Evolutionary conservation across 2,888 invertebrate genomes (phyloP).

Genomic region (Tethea ocularis): DNA sequence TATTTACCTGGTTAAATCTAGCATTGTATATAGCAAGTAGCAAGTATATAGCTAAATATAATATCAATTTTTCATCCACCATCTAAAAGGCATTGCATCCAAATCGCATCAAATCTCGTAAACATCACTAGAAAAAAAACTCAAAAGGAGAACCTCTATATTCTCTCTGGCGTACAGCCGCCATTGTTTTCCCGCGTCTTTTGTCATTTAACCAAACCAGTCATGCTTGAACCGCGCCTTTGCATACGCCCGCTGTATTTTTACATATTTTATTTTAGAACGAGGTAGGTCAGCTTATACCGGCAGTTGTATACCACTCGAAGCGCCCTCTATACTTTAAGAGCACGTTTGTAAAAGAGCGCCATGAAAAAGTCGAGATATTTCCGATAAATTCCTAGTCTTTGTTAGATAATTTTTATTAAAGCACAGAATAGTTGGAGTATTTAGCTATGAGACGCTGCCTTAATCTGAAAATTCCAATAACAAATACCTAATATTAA

Average conservation of each 20-base stretch:
- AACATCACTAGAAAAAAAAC: conserved; percentile 23
- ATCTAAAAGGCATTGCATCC: not conserved
- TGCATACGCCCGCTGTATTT: conserved; percentile 34
- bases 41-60: no score
- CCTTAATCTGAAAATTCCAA: conserved; percentile 12
- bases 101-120: conserved; percentile 12
- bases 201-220: conserved; percentile 54
- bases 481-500: conserved; percentile 3
- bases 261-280: conserved; percentile 31
- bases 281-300: conserved; percentile 30
- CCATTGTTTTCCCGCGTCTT: conserved; percentile 65
- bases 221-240: conserved; percentile 38
- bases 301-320: conserved; percentile 47
- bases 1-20: no score
- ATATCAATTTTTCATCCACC: no score
- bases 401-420: conserved; percentile 53
- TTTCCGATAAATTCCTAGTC: conserved; percentile 67
- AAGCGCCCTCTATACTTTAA: conserved; percentile 48
- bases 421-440: conserved; percentile 32
- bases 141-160: conserved; percentile 45
- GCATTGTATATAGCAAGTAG: no score
- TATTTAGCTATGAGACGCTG: conserved; percentile 18
- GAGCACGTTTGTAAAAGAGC: conserved; percentile 54
- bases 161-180: conserved; percentile 44
- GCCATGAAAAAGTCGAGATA: conserved; percentile 53